Evolutionary conservation across 23 tunicate genomes (phyloP), one percentile per base, ranked within the genome.

Genomic region (Trididemnum miniatum): DNA sequence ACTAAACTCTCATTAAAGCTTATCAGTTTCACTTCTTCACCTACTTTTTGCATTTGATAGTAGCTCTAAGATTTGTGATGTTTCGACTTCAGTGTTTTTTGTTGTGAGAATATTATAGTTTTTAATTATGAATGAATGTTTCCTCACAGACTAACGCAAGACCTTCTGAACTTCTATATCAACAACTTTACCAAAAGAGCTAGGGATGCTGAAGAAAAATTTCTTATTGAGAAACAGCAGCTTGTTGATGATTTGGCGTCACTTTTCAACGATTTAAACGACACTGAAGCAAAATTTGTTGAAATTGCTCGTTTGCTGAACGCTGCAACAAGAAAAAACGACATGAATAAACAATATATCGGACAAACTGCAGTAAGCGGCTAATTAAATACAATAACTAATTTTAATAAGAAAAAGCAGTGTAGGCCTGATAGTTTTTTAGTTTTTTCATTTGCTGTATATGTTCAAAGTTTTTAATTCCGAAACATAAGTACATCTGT

Each of bases 311-410:
- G 15, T 20, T 20, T 20, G 18, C 31, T 37, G 29, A 73, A 38
- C 20, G 15, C 59, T 27, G 51, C 86, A 3, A 36, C 59, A 22
- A 82, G 44, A n/a, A 78, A 54, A 51, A 86, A 86, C 36, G 51
- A 63, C 24, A 24, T 91, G 66, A 91, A 91, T 82, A 38, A 52
- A 26, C 87, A 75, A 76, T 66, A 71, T 25, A 35, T 86, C 1
- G 1, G 87, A 12, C 97, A 91, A 65, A 49, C 50, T 7, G 62
- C 31, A 52, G 97, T 91, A 71, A 85, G 87, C 40, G 29, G 57
- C 18, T 44, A 44, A 15, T 44, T 15, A 7, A 44, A 44, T 44
- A 7, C 15, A 44, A 15, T 7, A 44, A 15, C 54, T 44, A 44
- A 44, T 44, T 9, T 44, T 44, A 44, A 9, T n/a, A n/a, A n/a